A percentile compares a stretch with the other conserved stretches of the same genome.
phyloP scores from a whole-genome alignment of 1,140 invertebrate genomes.

The Sinella curviseta region DNA sequence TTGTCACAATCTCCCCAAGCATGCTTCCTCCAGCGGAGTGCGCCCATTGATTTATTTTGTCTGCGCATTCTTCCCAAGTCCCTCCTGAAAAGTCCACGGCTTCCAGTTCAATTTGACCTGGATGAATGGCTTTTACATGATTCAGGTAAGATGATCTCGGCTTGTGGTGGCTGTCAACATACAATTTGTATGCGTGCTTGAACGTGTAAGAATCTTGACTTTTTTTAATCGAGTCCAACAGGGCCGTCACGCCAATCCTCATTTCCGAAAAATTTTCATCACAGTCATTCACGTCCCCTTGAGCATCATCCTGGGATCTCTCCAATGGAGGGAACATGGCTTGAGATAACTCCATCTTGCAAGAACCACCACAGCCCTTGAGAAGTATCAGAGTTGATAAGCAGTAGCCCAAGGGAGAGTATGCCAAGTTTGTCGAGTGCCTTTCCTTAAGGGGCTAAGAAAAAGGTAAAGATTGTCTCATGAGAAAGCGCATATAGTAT shows the following conservation, averaged over 20 bases:
- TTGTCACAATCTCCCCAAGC: background rate
- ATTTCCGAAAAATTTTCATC: background rate
- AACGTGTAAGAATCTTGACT: background rate
- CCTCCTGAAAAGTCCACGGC: background rate
- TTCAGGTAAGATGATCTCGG: background rate
- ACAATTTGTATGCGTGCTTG: background rate
- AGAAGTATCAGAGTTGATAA: background rate
- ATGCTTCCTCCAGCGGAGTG: background rate
- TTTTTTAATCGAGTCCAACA: background rate
- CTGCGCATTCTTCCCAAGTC: background rate
- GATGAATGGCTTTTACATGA: background rate
- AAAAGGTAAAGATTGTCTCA: too few species aligned
- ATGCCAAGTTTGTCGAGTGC: slow-evolving; percentile 7
- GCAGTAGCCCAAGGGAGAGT: background rate
- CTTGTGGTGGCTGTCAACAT: background rate
- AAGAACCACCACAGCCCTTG: background rate
- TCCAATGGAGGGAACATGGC: background rate
- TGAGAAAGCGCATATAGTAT: too few species aligned
- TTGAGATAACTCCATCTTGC: background rate
- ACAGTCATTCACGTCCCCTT: background rate
- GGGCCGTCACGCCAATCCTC: background rate
- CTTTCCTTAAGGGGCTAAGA: background rate
- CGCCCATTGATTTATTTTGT: background rate
- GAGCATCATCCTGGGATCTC: background rate
- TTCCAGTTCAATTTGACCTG: background rate